Conservation (phyloP, 2,113 vertebrate species). For the Callipepla squamata region DNA sequence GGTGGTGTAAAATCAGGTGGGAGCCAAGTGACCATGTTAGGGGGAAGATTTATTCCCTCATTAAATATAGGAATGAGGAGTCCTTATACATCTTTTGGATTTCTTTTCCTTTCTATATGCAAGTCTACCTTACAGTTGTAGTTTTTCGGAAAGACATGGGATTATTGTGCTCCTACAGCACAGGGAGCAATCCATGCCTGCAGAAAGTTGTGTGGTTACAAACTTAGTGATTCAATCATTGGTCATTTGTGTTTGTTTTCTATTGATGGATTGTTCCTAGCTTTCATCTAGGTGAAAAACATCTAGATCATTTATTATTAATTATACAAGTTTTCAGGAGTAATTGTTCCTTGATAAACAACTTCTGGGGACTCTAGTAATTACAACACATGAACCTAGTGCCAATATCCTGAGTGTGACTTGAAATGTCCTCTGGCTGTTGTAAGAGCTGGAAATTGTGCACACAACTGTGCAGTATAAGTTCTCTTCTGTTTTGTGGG, state of each 20-base stretch:
- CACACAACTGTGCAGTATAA: neutral
- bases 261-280: neutral
- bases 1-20: neutral
- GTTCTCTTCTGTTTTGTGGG: neutral
- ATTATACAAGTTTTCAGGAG: neutral
- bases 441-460: conserved; percentile 28
- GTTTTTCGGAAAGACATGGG: neutral
- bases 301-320: neutral
- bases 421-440: conserved; percentile 14
- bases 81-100: neutral
- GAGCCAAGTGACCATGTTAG: neutral
- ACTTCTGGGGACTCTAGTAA: neutral
- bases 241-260: neutral
- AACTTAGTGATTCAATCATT: neutral
- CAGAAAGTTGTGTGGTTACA: neutral
- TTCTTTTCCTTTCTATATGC: neutral
- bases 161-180: neutral
- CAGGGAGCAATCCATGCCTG: neutral
- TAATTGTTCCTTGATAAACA: neutral
- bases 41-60: neutral
- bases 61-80: fast-evolving
- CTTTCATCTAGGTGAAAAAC: neutral
- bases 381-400: neutral
- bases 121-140: neutral
- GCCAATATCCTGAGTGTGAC: neutral